A percentile compares a stretch with the other conserved stretches of the same genome.
Evolutionary conservation across 2,888 invertebrate species (phyloP).

Genomic region (Drosophila acutilabella): DNA sequence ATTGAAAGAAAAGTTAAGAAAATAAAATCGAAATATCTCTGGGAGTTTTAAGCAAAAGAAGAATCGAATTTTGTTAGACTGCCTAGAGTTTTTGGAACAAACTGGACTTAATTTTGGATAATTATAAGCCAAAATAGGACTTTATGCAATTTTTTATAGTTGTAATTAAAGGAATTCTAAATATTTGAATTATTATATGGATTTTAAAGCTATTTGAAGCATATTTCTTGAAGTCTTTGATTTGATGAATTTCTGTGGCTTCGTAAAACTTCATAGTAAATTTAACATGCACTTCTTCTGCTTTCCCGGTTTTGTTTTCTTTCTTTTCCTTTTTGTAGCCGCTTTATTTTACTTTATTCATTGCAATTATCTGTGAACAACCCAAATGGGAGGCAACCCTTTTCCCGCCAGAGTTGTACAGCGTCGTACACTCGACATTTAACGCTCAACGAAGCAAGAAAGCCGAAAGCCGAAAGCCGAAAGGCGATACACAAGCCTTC

Average conservation of each 20-base stretch:
- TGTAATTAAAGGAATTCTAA: too few species aligned
- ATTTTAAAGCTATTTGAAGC: background rate
- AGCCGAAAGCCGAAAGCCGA: constrained; percentile 49
- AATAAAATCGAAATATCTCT: too few species aligned
- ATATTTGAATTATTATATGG: too few species aligned
- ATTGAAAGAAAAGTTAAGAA: too few species aligned
- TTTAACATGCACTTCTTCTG: constrained; percentile 4
- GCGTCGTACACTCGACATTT: constrained; percentile 44
- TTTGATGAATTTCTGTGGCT: background rate
- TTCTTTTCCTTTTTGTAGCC: background rate
- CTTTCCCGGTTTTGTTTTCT: constrained; percentile 1
- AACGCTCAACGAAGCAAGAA: constrained; percentile 54
- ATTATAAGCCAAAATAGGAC: too few species aligned
- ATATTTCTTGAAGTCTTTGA: background rate
- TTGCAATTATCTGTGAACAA: constrained; percentile 32
- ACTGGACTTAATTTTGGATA: too few species aligned
- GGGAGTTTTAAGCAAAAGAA: too few species aligned
- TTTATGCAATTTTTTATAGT: too few species aligned
- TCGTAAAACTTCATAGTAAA: background rate
- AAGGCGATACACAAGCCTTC: constrained; percentile 49
- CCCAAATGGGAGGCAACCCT: constrained; percentile 21
- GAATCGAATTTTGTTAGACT: too few species aligned
- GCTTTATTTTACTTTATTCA: background rate
- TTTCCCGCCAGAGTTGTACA: constrained; percentile 7
- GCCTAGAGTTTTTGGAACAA: too few species aligned